Evolutionary conservation across 1,140 invertebrate genomes (phyloP), one percentile per base, ranked within the genome.

Genomic region (Homarus americanus): DNA sequence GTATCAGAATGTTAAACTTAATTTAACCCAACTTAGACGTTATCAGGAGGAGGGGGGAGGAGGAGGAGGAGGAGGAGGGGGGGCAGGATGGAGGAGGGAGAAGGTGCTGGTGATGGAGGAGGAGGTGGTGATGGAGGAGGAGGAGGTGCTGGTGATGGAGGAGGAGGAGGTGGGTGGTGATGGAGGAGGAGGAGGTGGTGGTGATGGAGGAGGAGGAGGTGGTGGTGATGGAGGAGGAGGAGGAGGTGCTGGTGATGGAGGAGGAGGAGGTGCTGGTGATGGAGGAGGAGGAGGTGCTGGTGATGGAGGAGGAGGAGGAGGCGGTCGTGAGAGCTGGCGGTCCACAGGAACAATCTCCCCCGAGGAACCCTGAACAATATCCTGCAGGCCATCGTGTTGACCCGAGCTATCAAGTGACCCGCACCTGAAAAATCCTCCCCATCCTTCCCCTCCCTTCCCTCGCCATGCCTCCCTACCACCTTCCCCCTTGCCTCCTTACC

Each of bases 261-360:
- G n/a, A n/a, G n/a, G n/a, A n/a, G n/a, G n/a, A n/a, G n/a, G n/a
- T n/a, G n/a, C n/a, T n/a, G n/a, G 73, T 38, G 73, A 38, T 38
- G 73, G 73, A 75, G 73, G 73, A 75, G 73, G 73, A 75, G 73
- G 73, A 75, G 73, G 34, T 4, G 73, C 12, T 38, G 73, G 28
- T 32, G 66, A n/a, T 5, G 24, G 66, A 72, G 66, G 66, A 72
- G 66, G 66, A 72, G 66, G 66, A 72, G 34, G 66, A 5, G 34
- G 73, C 41, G 24, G 41, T 38, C 36, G 36, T 75, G 36, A 34
- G 34, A 38, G 73, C 28, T 38, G 69, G n/a, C 69, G 73, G 34
- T 24, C 24, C 10, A 24, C 66, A 34, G 1, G 15, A 49, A 1
- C 15, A 49, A 49, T 49, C 0, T 49, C 15, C 44, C n/a, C 7